Conservation (phyloP, 2,888 invertebrate species). For the Xestia ashworthii region DNA sequence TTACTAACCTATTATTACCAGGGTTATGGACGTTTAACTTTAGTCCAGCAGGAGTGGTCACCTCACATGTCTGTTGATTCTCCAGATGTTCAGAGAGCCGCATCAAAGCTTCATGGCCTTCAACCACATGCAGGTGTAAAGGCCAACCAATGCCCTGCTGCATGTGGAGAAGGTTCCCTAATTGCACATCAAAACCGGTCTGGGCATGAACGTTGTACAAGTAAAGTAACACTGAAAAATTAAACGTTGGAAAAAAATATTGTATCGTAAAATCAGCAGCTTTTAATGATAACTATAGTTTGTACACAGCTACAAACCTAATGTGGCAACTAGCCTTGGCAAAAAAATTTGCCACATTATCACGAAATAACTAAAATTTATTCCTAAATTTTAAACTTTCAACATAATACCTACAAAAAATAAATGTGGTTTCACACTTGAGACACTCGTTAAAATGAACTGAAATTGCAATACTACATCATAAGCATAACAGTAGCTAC, state of each 20-base stretch:
- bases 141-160: conserved; percentile 85
- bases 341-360: conserved; percentile 36
- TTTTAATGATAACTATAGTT: not conserved
- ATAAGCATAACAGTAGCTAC: not conserved
- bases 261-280: not conserved
- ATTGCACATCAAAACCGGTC: conserved; percentile 66
- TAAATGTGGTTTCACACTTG: conserved; percentile 22
- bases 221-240: conserved; percentile 58
- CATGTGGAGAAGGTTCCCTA: conserved; percentile 78
- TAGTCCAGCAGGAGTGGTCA: conserved; percentile 77
- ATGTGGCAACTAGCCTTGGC: not conserved
- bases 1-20: conserved; percentile 76
- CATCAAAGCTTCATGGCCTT: conserved; percentile 82
- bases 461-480: not conserved
- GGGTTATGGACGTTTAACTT: conserved; percentile 76
- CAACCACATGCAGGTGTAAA: conserved; percentile 73
- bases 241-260: not conserved
- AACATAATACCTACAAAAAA: not conserved
- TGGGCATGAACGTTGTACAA: conserved; percentile 59
- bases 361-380: not conserved
- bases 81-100: conserved; percentile 72
- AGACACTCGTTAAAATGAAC: conserved; percentile 15
- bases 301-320: conserved; percentile 42
- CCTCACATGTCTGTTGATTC: conserved; percentile 75
- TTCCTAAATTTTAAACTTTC: conserved; percentile 3